A percentile compares a stretch with the other conserved stretches of the same genome.
phyloP scores from a whole-genome alignment of 2,888 invertebrate species.

The Aphodius granarius region DNA sequence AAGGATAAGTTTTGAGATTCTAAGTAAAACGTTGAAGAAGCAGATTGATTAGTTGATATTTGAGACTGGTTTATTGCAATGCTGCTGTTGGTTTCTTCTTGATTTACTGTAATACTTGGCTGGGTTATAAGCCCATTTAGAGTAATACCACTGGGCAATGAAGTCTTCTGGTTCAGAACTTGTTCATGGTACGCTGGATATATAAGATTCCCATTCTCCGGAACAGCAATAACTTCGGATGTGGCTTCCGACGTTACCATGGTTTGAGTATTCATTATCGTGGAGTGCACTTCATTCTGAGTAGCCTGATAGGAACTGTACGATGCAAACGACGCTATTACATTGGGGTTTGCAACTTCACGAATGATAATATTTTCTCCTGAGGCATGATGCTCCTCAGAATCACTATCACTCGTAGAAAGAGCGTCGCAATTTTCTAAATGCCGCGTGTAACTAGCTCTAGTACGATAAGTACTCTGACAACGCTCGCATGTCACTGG shows the following conservation, averaged over 20 bases:
- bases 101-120: conserved; percentile 20
- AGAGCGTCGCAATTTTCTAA: conserved; percentile 76
- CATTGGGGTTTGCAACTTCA: conserved; percentile 38
- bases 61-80: conserved; percentile 21
- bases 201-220: conserved; percentile 34
- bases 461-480: conserved; percentile 82
- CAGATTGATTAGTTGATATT: conserved; percentile 20
- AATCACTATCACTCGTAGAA: conserved; percentile 81
- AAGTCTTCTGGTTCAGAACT: conserved; percentile 23
- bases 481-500: conserved; percentile 87
- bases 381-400: conserved; percentile 55
- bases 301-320: conserved; percentile 38
- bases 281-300: conserved; percentile 49
- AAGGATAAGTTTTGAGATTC: conserved; percentile 38
- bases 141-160: conserved; percentile 14
- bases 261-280: conserved; percentile 48
- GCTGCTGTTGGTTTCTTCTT: background rate
- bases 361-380: conserved; percentile 20
- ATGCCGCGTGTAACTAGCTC: conserved; percentile 80
- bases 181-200: conserved; percentile 32
- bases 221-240: conserved; percentile 41
- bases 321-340: conserved; percentile 48
- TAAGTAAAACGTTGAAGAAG: conserved; percentile 37
- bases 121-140: conserved; percentile 15
- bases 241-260: conserved; percentile 44